These are phyloP conservation scores for Amiota communis DNA, from an alignment of 2,888 invertebrate genomes.

Conservation along the genomic window DNA sequence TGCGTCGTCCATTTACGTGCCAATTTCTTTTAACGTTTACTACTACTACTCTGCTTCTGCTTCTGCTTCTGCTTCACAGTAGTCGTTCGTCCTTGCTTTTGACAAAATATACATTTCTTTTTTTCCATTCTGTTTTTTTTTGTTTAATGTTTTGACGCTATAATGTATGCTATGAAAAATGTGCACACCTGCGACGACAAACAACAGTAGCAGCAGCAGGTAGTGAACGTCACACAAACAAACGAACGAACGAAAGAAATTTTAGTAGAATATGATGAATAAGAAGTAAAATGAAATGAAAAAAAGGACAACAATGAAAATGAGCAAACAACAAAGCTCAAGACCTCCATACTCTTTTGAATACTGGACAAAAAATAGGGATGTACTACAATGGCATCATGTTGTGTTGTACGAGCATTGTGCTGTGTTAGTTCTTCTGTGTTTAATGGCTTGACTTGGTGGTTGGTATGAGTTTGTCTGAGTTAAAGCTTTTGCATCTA, in stretches of 20 bases:
- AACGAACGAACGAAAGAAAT: no score
- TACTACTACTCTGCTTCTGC: no score
- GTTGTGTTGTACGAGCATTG: no score
- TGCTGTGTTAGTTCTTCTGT: no score
- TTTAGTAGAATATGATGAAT: not conserved
- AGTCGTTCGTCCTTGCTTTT: not conserved
- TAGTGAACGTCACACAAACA: not conserved
- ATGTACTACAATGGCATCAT: not conserved
- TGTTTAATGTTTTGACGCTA: constrained; percentile 8
- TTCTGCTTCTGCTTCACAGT: not conserved
- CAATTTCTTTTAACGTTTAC: no score
- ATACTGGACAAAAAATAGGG: not conserved
- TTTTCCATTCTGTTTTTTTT: not conserved
- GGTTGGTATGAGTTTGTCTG: no score
- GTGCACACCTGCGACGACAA: constrained; percentile 31
- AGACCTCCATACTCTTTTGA: no score
- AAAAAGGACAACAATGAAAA: not conserved
- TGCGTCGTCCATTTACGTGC: not conserved
- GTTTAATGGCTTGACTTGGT: no score
- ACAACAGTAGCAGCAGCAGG: not conserved
- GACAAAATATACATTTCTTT: not conserved
- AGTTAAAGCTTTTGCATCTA: not conserved
- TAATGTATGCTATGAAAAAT: constrained; percentile 26
- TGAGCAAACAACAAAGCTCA: not conserved
- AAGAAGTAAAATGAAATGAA: not conserved